A percentile compares a stretch with the other conserved stretches of the same genome.
Conservation (phyloP, 2,888 invertebrate genomes). For the Drosophila anomelani region DNA sequence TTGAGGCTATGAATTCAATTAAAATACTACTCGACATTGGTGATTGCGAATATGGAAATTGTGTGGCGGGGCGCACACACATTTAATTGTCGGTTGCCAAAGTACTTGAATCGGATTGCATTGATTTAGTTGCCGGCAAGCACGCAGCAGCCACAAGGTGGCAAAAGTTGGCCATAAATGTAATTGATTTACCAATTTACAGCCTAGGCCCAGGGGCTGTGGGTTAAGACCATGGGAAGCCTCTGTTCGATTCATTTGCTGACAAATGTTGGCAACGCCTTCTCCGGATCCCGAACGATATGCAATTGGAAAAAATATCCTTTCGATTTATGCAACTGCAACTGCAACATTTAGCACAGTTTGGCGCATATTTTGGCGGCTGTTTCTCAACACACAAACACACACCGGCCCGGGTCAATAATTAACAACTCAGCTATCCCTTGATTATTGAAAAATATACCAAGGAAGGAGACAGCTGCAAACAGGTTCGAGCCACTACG, state of each 20-base stretch:
- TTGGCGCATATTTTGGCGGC: constrained; percentile 50
- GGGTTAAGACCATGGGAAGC: constrained; percentile 42
- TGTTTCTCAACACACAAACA: constrained; percentile 20
- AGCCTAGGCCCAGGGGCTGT: constrained; percentile 45
- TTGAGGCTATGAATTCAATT: constrained; percentile 50
- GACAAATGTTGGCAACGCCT: constrained; percentile 73
- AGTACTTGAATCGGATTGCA: constrained; percentile 33
- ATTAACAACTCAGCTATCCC: constrained; percentile 72
- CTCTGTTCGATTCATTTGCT: constrained; percentile 50
- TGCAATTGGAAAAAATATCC: constrained; percentile 26
- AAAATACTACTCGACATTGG: constrained; percentile 36
- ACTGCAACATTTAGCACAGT: constrained; percentile 40
- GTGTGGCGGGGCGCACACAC: constrained; percentile 40
- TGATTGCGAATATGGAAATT: constrained; percentile 73
- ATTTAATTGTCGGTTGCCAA: constrained; percentile 58
- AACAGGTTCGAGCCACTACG: constrained; percentile 60
- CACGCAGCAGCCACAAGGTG: constrained; percentile 52
- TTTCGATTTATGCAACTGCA: constrained; percentile 30
- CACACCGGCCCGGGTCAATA: constrained; percentile 48
- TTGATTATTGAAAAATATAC: constrained; percentile 70
- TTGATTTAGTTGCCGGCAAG: constrained; percentile 65
- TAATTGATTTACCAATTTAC: constrained; percentile 77
- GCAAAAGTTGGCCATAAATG: constrained; percentile 72
- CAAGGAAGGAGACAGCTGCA: constrained; percentile 65
- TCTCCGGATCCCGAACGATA: not conserved